Percentiles rank a stretch among this genome's conserved stretches.
Evolutionary conservation across 2,113 vertebrate genomes (phyloP).

Genomic region (Scolopax mira): DNA sequence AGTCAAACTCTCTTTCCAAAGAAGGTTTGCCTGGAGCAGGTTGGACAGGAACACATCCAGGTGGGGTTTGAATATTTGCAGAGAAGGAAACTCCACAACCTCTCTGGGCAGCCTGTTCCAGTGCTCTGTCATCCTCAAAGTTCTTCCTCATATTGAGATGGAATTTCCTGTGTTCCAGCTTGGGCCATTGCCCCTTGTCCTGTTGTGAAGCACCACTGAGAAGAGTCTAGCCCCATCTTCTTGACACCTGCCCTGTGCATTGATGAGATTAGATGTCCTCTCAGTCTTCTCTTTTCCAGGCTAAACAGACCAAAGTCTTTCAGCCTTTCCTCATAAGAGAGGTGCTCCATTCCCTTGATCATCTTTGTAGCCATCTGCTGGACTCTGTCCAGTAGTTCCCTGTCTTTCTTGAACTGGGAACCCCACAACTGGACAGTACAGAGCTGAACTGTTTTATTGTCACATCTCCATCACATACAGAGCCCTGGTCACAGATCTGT

Average conservation of each 20-base stretch:
- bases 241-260: not conserved
- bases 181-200: not conserved
- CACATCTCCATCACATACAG: not conserved
- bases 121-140: not conserved
- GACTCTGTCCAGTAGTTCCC: not conserved
- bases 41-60: not conserved
- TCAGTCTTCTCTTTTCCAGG: not conserved
- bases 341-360: not conserved
- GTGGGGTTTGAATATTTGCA: not conserved
- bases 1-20: not conserved
- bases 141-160: not conserved
- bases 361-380: not conserved
- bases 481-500: not conserved
- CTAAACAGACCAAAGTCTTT: not conserved
- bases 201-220: not conserved
- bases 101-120: not conserved
- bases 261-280: not conserved
- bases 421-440: not conserved
- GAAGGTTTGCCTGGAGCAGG: not conserved
- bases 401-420: not conserved
- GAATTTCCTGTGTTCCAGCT: not conserved
- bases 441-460: not conserved
- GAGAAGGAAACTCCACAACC: not conserved
- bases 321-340: not conserved
- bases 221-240: not conserved